Evolutionary conservation across 2,113 vertebrate species (phyloP), one percentile per base, ranked within the genome.

Genomic region (Anarrhichthys ocellatus): DNA sequence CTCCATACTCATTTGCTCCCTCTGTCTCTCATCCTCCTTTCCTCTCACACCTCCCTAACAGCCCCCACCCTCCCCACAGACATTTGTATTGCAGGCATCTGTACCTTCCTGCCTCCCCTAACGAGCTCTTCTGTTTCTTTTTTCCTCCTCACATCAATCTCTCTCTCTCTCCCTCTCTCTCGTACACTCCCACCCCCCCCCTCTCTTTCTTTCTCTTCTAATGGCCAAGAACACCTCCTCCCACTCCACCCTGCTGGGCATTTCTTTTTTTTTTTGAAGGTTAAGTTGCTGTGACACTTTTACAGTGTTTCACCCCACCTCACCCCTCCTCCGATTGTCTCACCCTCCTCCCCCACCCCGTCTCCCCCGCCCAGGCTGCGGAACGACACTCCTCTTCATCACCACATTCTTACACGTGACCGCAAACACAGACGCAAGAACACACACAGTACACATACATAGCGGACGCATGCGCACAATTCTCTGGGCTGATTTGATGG

Each of bases 261-360:
- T 81, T 92, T 90, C 6, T 5, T 6, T 56, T 88, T 46, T 4
- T 15, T 56, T 88, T 87, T 92, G 87, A 93, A 92, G 91, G 92
- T 93, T 94, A 92, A 93, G 89, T 91, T 87, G 83, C 88, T 83
- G 84, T 87, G 91, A 91, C 85, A 86, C 83, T 87, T 84, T 85
- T 76, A 72, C 86, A 87, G 76, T 70, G 68, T 73, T 20, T 80
- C 67, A 48, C 80, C 73, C 59, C 22, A 59, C 36, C 83, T 29
- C 76, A 27, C 22, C 66, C 62, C 36, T n/a, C 8, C 29, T 54
- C 52, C 0, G 32, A 76, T 84, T 78, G 64, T 87, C 76, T 87
- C 86, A 76, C 81, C 76, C 82, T 50, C 29, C 69, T 63, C 76
- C 66, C 64, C 64, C 48, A 32, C 11, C 72, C 1, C 52, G 9